These are phyloP conservation scores for Luehdorfia chinensis DNA, from an alignment of 1,140 invertebrate species.

Conservation along the genomic window DNA sequence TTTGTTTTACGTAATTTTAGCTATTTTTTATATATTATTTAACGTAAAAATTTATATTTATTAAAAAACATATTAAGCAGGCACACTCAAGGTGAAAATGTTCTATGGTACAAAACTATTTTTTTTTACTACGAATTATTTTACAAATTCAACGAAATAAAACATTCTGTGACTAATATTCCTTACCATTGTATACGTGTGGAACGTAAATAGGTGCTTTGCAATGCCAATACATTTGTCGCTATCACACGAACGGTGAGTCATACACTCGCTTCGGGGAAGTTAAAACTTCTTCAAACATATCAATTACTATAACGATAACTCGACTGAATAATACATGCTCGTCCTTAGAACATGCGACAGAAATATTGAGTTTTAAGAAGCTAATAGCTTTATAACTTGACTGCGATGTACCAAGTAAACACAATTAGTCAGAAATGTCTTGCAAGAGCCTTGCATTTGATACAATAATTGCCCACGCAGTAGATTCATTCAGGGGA, in stretches of 20 bases:
- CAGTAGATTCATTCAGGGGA: conserved; percentile 54
- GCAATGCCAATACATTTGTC: too few relatives aligned
- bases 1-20: too few relatives aligned
- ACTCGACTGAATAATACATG: conserved; percentile 51
- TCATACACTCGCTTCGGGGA: conserved; percentile 32
- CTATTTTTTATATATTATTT: too few relatives aligned
- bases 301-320: conserved; percentile 50
- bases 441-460: conserved; percentile 44
- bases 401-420: conserved; percentile 36
- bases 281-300: conserved; percentile 42
- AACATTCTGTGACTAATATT: too few relatives aligned
- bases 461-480: conserved; percentile 50
- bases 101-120: too few relatives aligned
- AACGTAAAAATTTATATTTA: too few relatives aligned
- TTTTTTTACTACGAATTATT: too few relatives aligned
- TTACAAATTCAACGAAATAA: too few relatives aligned
- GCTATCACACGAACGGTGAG: conserved; percentile 20
- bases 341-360: conserved; percentile 25
- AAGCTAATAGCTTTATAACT: conserved; percentile 44
- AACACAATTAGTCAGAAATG: conserved; percentile 46
- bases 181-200: too few relatives aligned
- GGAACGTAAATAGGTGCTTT: too few relatives aligned
- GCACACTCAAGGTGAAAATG: too few relatives aligned
- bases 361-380: conserved; percentile 50
- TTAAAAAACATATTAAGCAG: too few relatives aligned